Percentiles rank a stretch among this genome's conserved stretches.
These are phyloP conservation scores for Rhynchonycteris naso DNA, from an alignment of 2,797 vertebrate species.

Conservation along the genomic window DNA sequence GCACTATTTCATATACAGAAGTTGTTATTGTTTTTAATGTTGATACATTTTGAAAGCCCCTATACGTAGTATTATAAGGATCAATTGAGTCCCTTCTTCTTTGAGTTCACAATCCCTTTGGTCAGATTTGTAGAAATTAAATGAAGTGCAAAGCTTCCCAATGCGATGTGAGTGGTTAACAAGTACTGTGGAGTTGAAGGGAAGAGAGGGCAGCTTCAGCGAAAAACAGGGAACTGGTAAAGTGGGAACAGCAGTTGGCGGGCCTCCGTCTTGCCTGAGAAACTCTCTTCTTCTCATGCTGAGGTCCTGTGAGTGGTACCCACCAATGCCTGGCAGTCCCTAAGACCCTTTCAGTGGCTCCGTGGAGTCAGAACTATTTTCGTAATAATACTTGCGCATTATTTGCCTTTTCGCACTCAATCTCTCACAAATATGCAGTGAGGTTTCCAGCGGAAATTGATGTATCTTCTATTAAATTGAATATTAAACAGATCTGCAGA, in stretches of 20 bases:
- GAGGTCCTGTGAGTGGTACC: background rate
- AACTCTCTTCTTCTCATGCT: background rate
- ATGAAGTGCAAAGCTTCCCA: background rate
- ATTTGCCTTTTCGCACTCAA: background rate
- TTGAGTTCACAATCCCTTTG: background rate
- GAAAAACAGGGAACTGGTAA: background rate
- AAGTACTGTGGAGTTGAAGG: background rate
- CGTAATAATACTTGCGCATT: background rate
- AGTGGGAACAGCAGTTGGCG: background rate
- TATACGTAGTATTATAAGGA: background rate
- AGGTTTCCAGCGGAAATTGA: background rate
- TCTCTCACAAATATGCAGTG: background rate
- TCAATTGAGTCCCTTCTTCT: background rate
- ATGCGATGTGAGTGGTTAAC: fast-evolving
- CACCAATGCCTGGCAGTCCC: background rate
- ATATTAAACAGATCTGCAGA: background rate
- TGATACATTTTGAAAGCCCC: background rate
- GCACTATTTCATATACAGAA: background rate
- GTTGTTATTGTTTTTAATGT: background rate
- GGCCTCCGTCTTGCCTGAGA: background rate
- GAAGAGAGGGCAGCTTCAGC: background rate
- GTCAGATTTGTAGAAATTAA: background rate
- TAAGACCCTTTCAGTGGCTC: background rate
- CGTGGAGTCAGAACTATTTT: background rate
- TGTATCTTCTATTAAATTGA: background rate